These are phyloP conservation scores for Nymphicus hollandicus DNA, from an alignment of 2,113 vertebrate species.

Conservation along the genomic window DNA sequence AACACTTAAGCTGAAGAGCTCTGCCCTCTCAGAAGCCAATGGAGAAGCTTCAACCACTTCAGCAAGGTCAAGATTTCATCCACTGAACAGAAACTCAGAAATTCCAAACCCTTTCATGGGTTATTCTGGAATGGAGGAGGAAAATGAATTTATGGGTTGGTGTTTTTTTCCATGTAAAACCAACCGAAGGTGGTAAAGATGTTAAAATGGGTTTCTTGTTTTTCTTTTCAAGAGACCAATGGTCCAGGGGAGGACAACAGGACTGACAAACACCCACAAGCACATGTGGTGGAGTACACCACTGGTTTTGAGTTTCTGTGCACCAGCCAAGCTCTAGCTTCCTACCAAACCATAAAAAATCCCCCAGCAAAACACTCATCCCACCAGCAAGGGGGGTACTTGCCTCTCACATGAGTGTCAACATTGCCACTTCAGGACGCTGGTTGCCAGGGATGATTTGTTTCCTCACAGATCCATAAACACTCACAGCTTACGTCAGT, in stretches of 20 bases:
- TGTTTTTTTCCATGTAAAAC: neutral
- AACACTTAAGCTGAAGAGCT: neutral
- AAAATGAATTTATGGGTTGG: neutral
- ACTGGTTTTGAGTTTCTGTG: neutral
- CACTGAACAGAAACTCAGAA: neutral
- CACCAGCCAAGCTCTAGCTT: neutral
- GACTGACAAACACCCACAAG: neutral
- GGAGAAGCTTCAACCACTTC: neutral
- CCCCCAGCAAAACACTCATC: neutral
- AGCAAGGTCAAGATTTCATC: neutral
- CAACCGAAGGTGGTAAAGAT: neutral
- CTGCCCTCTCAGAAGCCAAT: neutral
- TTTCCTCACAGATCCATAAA: neutral
- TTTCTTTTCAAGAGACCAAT: neutral
- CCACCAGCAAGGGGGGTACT: accelerated
- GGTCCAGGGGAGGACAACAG: neutral
- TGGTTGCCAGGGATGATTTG: neutral
- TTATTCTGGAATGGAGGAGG: neutral
- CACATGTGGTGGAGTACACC: neutral
- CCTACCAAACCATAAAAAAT: neutral
- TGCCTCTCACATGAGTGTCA: neutral
- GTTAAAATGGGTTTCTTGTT: neutral
- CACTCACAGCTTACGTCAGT: conserved; percentile 18
- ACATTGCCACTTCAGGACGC: neutral
- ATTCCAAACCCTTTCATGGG: neutral